These are phyloP conservation scores for Steromphala cineraria DNA, from an alignment of 2,888 invertebrate genomes.

Conservation along the genomic window DNA sequence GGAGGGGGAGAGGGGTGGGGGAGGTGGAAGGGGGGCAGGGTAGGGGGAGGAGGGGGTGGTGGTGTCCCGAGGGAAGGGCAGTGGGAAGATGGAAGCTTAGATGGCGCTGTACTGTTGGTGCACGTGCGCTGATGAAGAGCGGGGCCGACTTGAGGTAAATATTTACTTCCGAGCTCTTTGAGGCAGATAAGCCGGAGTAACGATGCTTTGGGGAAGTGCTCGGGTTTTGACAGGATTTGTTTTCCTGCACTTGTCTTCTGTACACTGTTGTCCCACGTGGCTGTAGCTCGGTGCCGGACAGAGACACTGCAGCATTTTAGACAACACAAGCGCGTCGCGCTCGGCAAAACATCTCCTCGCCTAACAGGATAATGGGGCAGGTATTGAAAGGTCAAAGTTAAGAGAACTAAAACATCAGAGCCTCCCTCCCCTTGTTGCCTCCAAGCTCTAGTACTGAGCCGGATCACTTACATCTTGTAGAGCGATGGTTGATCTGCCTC, in stretches of 20 bases:
- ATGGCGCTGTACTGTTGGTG: conserved; percentile 1
- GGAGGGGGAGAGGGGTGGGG: too few relatives aligned
- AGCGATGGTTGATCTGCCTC: too few relatives aligned
- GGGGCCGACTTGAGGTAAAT: conserved; percentile 9
- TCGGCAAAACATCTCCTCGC: too few relatives aligned
- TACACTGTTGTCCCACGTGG: conserved; percentile 22
- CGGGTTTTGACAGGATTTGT: conserved; percentile 14
- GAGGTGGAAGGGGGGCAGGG: background rate
- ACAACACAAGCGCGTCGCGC: background rate
- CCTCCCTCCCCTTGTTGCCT: background rate
- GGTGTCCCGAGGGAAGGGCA: conserved; percentile 10
- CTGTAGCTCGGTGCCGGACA: background rate
- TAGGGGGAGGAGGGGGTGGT: background rate
- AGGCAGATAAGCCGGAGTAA: conserved; percentile 8
- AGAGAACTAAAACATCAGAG: background rate
- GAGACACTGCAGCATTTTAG: background rate
- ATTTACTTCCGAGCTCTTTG: conserved; percentile 18
- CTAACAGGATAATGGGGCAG: background rate
- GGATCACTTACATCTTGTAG: too few relatives aligned
- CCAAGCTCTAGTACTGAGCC: too few relatives aligned
- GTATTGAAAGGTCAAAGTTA: background rate
- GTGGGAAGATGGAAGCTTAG: background rate
- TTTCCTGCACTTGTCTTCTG: conserved; percentile 24
- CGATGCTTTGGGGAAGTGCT: conserved; percentile 15
- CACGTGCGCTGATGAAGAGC: conserved; percentile 15